phyloP scores from a whole-genome alignment of 2,888 invertebrate genomes.

The Limnephilus rhombicus region DNA sequence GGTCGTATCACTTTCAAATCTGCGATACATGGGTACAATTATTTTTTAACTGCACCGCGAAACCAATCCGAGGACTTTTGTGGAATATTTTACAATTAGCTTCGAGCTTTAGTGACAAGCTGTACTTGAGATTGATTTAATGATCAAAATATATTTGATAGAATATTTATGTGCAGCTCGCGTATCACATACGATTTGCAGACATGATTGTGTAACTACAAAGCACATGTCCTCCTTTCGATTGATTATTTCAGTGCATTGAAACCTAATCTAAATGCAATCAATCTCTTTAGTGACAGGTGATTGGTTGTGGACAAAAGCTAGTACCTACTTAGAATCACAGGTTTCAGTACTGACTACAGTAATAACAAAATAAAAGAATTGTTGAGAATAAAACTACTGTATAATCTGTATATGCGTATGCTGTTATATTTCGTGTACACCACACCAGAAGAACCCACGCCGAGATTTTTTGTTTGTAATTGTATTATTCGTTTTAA shows the following conservation, averaged over 20 bases:
- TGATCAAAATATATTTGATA: neutral
- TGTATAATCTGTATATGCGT: neutral
- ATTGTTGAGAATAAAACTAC: neutral
- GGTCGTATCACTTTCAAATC: constrained; percentile 37
- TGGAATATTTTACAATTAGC: neutral
- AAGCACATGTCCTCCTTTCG: neutral
- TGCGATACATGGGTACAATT: constrained; percentile 11
- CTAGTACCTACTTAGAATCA: neutral
- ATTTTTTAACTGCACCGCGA: neutral
- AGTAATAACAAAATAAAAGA: neutral
- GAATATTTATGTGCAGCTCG: neutral
- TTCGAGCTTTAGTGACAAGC: constrained; percentile 4
- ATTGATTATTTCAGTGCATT: neutral
- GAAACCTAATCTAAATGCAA: neutral
- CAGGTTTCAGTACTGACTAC: neutral
- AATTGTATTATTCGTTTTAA: no score
- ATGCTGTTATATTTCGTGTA: no score
- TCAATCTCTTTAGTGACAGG: neutral
- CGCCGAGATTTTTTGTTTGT: no score
- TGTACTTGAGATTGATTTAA: constrained; percentile 17
- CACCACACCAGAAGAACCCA: no score
- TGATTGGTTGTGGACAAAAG: neutral
- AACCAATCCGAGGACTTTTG: constrained; percentile 22
- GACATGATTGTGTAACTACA: neutral
- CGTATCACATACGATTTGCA: neutral